Evolutionary conservation across 1,140 invertebrate species (phyloP).

Genomic region (Drosophila orena): DNA sequence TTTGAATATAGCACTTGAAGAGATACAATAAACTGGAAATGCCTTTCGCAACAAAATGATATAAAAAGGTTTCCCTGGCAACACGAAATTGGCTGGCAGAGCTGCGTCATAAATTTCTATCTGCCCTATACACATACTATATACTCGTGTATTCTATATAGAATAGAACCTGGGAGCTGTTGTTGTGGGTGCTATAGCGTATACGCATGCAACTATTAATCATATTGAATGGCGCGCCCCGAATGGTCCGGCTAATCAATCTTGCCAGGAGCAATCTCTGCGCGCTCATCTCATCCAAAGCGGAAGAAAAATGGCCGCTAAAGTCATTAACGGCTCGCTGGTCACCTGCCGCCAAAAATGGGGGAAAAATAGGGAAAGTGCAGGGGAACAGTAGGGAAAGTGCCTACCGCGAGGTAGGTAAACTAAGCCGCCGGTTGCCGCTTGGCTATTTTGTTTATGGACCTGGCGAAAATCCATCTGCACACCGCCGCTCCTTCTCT

Average conservation of each 20-base stretch:
- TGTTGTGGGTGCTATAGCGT: conserved; percentile 43
- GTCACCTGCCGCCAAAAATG: conserved; percentile 59
- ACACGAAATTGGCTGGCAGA: conserved; percentile 74
- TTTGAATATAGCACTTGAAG: conserved; percentile 7
- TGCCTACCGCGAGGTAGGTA: conserved; percentile 10
- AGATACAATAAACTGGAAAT: conserved; percentile 24
- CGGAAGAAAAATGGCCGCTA: conserved; percentile 75
- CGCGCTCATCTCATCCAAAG: conserved; percentile 26
- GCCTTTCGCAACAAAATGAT: conserved; percentile 1
- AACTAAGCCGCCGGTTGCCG: conserved; percentile 67
- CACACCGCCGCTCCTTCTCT: neutral
- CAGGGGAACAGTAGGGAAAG: no score
- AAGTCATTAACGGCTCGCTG: conserved; percentile 80
- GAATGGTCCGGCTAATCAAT: conserved; percentile 70
- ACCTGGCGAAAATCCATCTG: conserved; percentile 63
- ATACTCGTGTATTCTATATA: neutral
- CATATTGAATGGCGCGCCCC: conserved; percentile 68
- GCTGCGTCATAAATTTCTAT: conserved; percentile 68
- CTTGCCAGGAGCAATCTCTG: conserved; percentile 72
- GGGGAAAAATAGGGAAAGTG: no score
- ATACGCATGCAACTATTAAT: conserved; percentile 79
- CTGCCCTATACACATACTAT: conserved; percentile 10
- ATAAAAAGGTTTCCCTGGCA: conserved; percentile 33
- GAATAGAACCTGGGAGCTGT: conserved; percentile 1
- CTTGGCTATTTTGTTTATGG: conserved; percentile 79